Percentiles rank a stretch among this genome's conserved stretches.
Conservation (phyloP, 1,140 invertebrate species). For the Cryptotermes secundus region DNA sequence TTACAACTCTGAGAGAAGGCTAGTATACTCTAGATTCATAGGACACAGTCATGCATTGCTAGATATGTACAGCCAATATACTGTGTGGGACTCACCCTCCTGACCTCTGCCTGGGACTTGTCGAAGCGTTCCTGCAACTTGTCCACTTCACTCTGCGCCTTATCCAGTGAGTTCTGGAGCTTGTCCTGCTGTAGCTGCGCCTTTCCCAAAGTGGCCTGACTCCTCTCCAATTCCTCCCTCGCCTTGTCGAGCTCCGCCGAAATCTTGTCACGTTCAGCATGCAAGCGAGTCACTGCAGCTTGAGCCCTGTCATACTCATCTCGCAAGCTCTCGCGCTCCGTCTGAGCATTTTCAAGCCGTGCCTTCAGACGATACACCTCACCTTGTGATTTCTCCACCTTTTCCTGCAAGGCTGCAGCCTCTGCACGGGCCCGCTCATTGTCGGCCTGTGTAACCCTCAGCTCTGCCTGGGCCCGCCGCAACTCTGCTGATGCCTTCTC, state of each 20-base stretch:
- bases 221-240: conserved; percentile 86
- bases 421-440: conserved; percentile 83
- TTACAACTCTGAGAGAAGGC: not conserved
- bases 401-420: conserved; percentile 83
- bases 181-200: conserved; percentile 89
- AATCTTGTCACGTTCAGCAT: conserved; percentile 85
- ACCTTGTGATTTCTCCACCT: conserved; percentile 86
- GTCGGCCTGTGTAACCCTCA: conserved; percentile 65
- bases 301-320: conserved; percentile 85
- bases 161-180: conserved; percentile 80
- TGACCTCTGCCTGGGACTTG: conserved; percentile 74
- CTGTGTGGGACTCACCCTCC: conserved; percentile 62
- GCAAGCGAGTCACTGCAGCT: conserved; percentile 71
- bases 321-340: conserved; percentile 87
- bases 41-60: not conserved
- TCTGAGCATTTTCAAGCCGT: conserved; percentile 90
- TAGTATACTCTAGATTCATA: not conserved
- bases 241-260: conserved; percentile 82
- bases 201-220: conserved; percentile 84
- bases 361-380: conserved; percentile 93
- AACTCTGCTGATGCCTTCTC: conserved; percentile 83
- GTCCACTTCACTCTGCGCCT: conserved; percentile 88
- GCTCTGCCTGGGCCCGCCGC: conserved; percentile 68
- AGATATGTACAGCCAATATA: not conserved
- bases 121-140: conserved; percentile 84